Percentiles rank a stretch among this genome's conserved stretches.
Conservation (phyloP, 2,113 vertebrate genomes). For the Astur gentilis region DNA sequence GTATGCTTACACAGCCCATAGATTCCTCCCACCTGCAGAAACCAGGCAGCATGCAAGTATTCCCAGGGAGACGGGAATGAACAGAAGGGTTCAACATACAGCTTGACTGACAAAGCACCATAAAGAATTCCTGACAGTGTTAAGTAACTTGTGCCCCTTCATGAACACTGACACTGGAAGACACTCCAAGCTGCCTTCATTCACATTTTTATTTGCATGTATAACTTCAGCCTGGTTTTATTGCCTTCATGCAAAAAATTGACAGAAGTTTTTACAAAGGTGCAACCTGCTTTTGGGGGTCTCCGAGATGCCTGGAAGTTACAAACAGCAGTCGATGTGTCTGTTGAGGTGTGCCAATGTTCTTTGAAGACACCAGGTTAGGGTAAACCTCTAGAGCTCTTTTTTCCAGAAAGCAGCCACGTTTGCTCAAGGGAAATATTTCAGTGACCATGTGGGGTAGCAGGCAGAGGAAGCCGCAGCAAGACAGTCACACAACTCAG, state of each 20-base stretch:
- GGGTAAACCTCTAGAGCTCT: neutral
- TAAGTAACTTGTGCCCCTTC: neutral
- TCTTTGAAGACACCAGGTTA: neutral
- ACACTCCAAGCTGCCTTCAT: neutral
- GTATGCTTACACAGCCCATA: neutral
- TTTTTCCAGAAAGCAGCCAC: neutral
- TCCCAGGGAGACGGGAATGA: neutral
- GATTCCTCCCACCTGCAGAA: neutral
- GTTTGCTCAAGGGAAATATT: neutral
- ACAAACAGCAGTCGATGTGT: accelerated
- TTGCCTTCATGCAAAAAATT: neutral
- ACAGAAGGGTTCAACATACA: neutral
- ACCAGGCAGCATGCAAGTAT: neutral
- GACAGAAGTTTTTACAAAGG: neutral
- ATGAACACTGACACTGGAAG: neutral
- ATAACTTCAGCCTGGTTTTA: neutral
- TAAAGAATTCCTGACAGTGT: neutral
- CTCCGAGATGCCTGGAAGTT: neutral
- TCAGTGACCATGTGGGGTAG: accelerated
- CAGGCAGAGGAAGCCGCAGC: neutral
- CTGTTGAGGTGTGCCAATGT: neutral
- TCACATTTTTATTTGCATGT: neutral
- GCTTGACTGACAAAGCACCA: neutral
- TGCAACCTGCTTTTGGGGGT: neutral
- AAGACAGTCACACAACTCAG: neutral